These are phyloP conservation scores for Formica selysi DNA, from an alignment of 1,140 invertebrate genomes.

Conservation along the genomic window DNA sequence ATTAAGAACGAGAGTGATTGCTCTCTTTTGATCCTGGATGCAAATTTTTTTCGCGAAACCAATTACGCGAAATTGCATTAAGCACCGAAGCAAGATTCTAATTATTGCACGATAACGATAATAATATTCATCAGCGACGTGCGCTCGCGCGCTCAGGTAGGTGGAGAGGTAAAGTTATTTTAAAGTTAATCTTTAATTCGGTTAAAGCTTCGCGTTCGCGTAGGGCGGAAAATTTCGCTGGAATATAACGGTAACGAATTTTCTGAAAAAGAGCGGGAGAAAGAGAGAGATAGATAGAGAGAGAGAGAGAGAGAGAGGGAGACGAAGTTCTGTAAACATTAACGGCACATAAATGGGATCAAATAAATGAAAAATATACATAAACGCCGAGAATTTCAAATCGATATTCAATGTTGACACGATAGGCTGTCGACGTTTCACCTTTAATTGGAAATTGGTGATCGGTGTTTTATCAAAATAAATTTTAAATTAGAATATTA, in stretches of 20 bases:
- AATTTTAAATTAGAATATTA: slow-evolving; percentile 60
- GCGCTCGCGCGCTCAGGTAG: neutral
- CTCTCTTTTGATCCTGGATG: slow-evolving; percentile 53
- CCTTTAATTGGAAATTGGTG: slow-evolving; percentile 32
- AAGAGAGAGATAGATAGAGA: too few species aligned
- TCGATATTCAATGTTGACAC: slow-evolving; percentile 49
- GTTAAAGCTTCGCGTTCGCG: slow-evolving; percentile 41
- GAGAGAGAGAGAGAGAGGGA: too few species aligned
- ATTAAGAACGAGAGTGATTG: slow-evolving; percentile 55
- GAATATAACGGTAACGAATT: slow-evolving; percentile 56
- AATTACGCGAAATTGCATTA: slow-evolving; percentile 58
- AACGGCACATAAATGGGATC: slow-evolving; percentile 40
- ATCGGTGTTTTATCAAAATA: slow-evolving; percentile 43
- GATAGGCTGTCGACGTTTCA: slow-evolving; percentile 29
- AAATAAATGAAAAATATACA: slow-evolving; percentile 57
- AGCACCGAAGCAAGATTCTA: slow-evolving; percentile 60
- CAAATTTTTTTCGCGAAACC: slow-evolving; percentile 56
- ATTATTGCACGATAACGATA: slow-evolving; percentile 63
- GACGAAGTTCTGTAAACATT: slow-evolving; percentile 37
- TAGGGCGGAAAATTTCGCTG: slow-evolving; percentile 38
- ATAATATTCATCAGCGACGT: slow-evolving; percentile 54
- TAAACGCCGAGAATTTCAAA: slow-evolving; percentile 44
- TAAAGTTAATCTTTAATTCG: slow-evolving; percentile 63
- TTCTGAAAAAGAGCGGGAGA: slow-evolving; percentile 16
- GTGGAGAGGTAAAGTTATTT: slow-evolving; percentile 51